Percentiles rank a stretch among this genome's conserved stretches.
These are phyloP conservation scores for Anas bernieri DNA, from an alignment of 2,797 vertebrate species.

Conservation along the genomic window DNA sequence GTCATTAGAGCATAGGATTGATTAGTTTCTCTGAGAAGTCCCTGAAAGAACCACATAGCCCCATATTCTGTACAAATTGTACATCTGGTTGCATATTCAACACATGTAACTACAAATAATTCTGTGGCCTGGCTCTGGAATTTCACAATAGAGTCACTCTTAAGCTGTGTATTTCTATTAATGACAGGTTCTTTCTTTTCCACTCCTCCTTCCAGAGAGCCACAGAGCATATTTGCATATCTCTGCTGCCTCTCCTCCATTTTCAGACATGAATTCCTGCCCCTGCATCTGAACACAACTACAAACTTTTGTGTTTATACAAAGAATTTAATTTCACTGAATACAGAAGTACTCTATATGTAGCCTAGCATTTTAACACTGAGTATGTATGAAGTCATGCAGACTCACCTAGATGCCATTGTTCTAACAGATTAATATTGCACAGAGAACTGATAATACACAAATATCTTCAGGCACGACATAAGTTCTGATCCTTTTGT, in stretches of 20 bases:
- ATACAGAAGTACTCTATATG: not conserved
- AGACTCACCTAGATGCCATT: not conserved
- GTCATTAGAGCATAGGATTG: not conserved
- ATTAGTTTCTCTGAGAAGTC: not conserved
- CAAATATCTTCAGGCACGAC: not conserved
- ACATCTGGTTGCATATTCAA: not conserved
- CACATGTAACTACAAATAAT: not conserved
- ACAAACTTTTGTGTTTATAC: not conserved
- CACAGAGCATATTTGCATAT: not conserved
- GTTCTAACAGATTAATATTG: not conserved
- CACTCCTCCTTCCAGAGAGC: not conserved
- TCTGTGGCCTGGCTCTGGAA: not conserved
- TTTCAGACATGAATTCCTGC: not conserved
- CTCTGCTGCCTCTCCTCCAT: not conserved
- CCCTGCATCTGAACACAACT: not conserved
- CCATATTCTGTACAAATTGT: not conserved
- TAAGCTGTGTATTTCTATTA: not conserved
- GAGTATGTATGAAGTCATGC: not conserved
- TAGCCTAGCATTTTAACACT: not conserved
- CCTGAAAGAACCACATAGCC: not conserved
- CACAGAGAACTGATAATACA: not conserved
- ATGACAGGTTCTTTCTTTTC: not conserved
- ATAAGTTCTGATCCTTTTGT: not conserved
- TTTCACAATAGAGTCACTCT: not conserved
- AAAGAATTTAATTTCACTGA: not conserved